Base-by-base conservation (phyloP, 1,140 invertebrate genomes). In the Drosophila mayri region DNA sequence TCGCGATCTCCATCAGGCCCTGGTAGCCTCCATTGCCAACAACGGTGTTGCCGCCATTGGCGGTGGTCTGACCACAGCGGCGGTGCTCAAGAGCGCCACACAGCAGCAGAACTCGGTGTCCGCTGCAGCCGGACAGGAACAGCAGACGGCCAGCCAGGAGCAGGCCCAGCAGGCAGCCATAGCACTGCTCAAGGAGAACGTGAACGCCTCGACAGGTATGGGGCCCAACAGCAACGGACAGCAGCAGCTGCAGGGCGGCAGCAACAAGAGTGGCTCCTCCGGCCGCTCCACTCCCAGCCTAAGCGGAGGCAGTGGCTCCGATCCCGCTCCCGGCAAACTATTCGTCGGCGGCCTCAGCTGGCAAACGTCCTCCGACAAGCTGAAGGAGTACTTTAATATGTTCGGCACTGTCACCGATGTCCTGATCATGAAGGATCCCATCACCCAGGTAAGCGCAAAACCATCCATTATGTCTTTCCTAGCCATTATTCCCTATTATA, bases 371-470 rank as follows among this genome's bases (percentile, higher is more conserved):
- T 96, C 96, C 38, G 97, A 98, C 92, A 98, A 98, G 92, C 94
- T 98, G 9, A 94, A 96, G 80, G 97, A 98, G 78, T 98, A 98
- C 92, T 98, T 98, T 87, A 96, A 96, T 58, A 97, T 97, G 95
- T 98, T 98, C 84, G 97, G 97, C 57, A 96, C 96, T 5, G 97
- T 98, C 65, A 97, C 97, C n/a, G 97, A 98, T 92, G 97, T 98
- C 47, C 95, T 98, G 52, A 98, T 98, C 83, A 98, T 98, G 97
- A 98, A 98, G 94, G 97, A 98, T 94, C 97, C 97, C 4, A 96
- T 98, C 16, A 98, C 97, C 70, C 97, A 98, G 96, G 97, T 98
- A 94, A 93, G 78, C 66, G 65, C 58, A 72, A 35, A 60, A 65
- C 25, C 62, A 47, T 55, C 30, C 65, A 55, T 55, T 59, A 55